These are phyloP conservation scores for Argyrosomus japonicus DNA, from an alignment of 2,113 vertebrate genomes.

Conservation along the genomic window DNA sequence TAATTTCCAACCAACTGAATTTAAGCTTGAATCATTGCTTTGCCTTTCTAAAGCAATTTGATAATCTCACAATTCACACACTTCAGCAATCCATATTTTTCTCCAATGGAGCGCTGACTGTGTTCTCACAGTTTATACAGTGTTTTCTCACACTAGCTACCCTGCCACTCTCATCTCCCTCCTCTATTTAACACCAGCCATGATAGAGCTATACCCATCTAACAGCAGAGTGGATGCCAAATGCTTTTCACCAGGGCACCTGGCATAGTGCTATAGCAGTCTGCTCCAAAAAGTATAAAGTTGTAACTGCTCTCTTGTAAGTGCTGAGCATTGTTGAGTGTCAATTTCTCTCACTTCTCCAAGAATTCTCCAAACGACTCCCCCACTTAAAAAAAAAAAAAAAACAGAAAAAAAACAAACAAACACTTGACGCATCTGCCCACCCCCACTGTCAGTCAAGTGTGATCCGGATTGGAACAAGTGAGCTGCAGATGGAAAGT, in stretches of 20 bases:
- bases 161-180: slow-evolving; percentile 37
- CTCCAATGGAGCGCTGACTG: slow-evolving; percentile 40
- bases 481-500: slow-evolving; percentile 59
- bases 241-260: slow-evolving; percentile 38
- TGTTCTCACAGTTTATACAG: slow-evolving; percentile 62
- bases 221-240: slow-evolving; percentile 59
- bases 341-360: slow-evolving; percentile 17
- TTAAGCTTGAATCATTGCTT: slow-evolving; percentile 13
- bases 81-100: slow-evolving; percentile 62
- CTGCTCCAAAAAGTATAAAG: slow-evolving; percentile 27
- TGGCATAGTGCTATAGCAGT: slow-evolving; percentile 24
- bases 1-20: slow-evolving; percentile 30
- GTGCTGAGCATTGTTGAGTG: slow-evolving; percentile 9
- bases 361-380: slow-evolving; percentile 2
- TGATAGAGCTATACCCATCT: slow-evolving; percentile 40
- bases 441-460: slow-evolving; percentile 39
- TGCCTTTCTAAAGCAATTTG: slow-evolving; percentile 37
- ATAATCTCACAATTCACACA: slow-evolving; percentile 43
- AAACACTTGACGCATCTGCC: slow-evolving; percentile 23
- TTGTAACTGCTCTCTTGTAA: background rate
- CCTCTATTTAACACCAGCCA: slow-evolving; percentile 41
- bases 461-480: slow-evolving; percentile 48
- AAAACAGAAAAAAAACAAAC: background rate
- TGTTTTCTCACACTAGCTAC: slow-evolving; percentile 54
- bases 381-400: background rate